phyloP scores from a whole-genome alignment of 2,888 invertebrate species.

The Mactromeris polynyma region DNA sequence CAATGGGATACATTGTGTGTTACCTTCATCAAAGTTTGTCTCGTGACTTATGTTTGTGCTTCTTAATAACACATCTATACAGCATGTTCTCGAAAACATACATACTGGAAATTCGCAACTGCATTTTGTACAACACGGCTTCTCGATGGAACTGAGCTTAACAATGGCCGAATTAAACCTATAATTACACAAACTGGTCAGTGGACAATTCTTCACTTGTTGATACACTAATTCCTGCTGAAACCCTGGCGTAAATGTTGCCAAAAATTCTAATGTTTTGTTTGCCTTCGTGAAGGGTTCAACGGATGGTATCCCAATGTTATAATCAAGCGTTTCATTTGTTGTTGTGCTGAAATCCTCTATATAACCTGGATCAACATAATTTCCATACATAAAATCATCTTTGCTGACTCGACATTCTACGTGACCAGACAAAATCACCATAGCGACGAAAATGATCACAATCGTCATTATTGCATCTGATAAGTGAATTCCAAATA shows the following conservation, averaged over 20 bases:
- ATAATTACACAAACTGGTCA: neutral
- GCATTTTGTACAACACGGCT: conserved; percentile 14
- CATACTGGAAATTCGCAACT: conserved; percentile 10
- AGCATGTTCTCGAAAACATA: neutral
- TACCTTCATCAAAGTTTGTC: neutral
- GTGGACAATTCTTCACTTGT: conserved; percentile 21
- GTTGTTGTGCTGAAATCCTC: too few species aligned
- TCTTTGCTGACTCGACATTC: neutral
- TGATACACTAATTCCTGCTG: conserved; percentile 9
- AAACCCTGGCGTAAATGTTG: neutral
- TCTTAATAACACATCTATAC: neutral
- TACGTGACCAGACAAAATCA: neutral
- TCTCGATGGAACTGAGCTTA: neutral
- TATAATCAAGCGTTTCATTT: too few species aligned
- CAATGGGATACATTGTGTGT: neutral
- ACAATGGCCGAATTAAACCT: neutral
- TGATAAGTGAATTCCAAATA: neutral
- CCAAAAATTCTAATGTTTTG: neutral
- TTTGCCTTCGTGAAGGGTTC: neutral
- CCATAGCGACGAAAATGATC: neutral
- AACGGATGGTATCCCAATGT: neutral
- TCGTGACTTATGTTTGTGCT: too few species aligned
- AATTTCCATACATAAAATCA: too few species aligned
- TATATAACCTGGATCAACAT: too few species aligned
- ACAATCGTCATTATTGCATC: neutral